phyloP scores from a whole-genome alignment of 2,888 invertebrate genomes.

The Epirrhoe alternata region DNA sequence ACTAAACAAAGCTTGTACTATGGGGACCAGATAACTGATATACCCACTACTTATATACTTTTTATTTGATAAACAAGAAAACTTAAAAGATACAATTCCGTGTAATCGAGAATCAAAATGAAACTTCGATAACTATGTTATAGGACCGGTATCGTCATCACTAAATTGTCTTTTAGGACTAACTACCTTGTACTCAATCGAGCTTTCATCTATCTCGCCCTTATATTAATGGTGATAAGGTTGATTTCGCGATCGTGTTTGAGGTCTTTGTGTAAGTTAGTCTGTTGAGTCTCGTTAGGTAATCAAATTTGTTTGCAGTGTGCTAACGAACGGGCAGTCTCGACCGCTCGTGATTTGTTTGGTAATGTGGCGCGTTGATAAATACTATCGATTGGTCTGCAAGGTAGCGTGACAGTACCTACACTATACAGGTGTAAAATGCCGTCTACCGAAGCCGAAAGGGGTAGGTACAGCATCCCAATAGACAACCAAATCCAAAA shows the following conservation, averaged over 20 bases:
- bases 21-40: too few relatives aligned
- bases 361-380: constrained; percentile 50
- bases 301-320: constrained; percentile 79
- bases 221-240: constrained; percentile 21
- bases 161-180: constrained; percentile 17
- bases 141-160: constrained; percentile 35
- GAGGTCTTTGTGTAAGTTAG: constrained; percentile 33
- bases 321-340: constrained; percentile 72
- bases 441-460: too few relatives aligned
- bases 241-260: constrained; percentile 22
- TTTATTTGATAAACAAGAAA: not conserved
- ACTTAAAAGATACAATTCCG: not conserved
- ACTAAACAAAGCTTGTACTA: too few relatives aligned
- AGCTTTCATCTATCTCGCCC: constrained; percentile 15
- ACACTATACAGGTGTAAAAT: not conserved
- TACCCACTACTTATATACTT: too few relatives aligned
- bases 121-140: constrained; percentile 26
- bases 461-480: not conserved
- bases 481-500: too few relatives aligned
- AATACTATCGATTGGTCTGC: constrained; percentile 35
- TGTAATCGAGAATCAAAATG: not conserved
- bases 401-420: constrained; percentile 9
- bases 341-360: constrained; percentile 65
- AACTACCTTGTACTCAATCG: constrained; percentile 11
- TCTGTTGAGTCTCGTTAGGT: constrained; percentile 67